phyloP scores from a whole-genome alignment of 2,797 vertebrate species.

The Sciurus vulgaris region DNA sequence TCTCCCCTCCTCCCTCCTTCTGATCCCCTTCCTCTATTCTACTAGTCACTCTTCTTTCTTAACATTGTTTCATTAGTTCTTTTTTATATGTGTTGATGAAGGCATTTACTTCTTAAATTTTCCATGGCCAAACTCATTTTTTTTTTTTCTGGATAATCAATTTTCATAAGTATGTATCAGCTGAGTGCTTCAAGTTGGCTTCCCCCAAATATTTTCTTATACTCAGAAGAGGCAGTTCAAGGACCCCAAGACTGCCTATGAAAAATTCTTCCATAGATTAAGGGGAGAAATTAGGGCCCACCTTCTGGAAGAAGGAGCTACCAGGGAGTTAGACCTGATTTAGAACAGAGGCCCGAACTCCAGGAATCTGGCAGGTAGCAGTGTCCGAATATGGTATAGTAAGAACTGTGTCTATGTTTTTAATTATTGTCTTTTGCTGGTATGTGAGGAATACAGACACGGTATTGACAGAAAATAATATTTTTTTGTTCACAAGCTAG shows the following conservation, averaged over 20 bases:
- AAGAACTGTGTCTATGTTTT: not conserved
- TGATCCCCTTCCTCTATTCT: too few relatives aligned
- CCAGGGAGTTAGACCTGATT: not conserved
- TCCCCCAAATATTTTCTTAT: constrained; percentile 1
- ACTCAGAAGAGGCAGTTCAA: not conserved
- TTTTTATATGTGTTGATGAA: not conserved
- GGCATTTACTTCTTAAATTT: not conserved
- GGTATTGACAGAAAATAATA: not conserved
- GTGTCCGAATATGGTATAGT: not conserved
- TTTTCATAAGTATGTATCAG: not conserved
- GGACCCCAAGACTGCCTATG: not conserved
- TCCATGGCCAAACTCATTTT: not conserved
- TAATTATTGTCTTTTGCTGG: not conserved
- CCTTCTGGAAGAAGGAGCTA: not conserved
- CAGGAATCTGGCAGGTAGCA: not conserved
- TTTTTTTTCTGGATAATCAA: not conserved
- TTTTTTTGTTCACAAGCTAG: not conserved
- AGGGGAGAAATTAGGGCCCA: not conserved
- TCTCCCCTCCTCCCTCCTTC: too few relatives aligned
- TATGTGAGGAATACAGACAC: not conserved
- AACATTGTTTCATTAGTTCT: not conserved
- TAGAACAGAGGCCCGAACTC: not conserved
- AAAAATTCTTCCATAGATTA: not conserved
- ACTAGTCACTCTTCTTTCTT: not conserved
- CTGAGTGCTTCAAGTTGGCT: not conserved